Evolutionary conservation across 2,113 vertebrate genomes (phyloP).

Genomic region (Neomonachus schauinslandi): DNA sequence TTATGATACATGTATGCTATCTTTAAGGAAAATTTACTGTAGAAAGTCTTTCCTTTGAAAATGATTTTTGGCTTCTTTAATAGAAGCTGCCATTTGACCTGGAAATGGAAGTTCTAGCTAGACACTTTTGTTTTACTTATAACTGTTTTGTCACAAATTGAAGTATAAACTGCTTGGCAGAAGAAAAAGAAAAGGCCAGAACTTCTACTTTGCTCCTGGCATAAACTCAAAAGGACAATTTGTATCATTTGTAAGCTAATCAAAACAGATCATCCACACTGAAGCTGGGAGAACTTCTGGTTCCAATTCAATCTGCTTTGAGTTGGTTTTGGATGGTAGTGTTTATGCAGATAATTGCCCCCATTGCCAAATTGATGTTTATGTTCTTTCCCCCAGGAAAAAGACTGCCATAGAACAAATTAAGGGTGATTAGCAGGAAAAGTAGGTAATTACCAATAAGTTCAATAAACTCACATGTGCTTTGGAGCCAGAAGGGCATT

Average conservation of each 20-base stretch:
- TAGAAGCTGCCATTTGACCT: neutral
- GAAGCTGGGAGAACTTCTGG: neutral
- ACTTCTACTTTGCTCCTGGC: conserved; percentile 36
- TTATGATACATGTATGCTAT: neutral
- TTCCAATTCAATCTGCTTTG: conserved; percentile 54
- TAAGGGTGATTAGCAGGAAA: conserved; percentile 34
- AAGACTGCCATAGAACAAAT: neutral
- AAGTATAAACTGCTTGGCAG: conserved; percentile 35
- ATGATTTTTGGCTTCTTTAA: neutral
- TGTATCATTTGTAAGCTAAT: conserved; percentile 44
- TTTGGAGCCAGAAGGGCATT: neutral
- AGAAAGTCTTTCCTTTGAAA: neutral
- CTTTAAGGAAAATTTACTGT: neutral
- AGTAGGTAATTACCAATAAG: conserved; percentile 2
- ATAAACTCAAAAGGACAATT: conserved; percentile 48
- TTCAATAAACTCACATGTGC: neutral
- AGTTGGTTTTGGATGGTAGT: neutral
- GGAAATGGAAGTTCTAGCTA: conserved; percentile 12
- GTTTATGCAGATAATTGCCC: conserved; percentile 13
- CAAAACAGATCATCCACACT: conserved; percentile 29
- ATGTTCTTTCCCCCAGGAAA: neutral
- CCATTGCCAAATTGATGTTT: neutral
- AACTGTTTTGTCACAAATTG: conserved; percentile 48
- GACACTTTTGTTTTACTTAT: neutral
- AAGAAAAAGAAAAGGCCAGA: conserved; percentile 52